Conservation (phyloP, 2,113 vertebrate species). For the Axis porcinus region DNA sequence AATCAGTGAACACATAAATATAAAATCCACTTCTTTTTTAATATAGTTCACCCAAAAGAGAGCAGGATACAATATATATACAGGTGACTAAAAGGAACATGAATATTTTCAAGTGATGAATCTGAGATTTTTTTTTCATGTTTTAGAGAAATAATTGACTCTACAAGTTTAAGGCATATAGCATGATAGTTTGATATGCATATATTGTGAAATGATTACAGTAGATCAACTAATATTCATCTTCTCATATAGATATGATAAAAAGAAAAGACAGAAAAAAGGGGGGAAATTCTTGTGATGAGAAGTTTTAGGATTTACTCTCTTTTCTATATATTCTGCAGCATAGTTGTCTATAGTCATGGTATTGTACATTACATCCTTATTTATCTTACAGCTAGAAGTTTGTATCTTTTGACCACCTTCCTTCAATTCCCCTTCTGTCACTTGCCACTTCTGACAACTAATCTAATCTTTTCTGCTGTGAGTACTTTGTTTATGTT, state of each 20-base stretch:
- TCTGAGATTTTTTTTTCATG: not conserved
- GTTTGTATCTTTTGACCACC: not conserved
- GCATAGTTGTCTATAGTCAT: not conserved
- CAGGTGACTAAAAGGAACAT: not conserved
- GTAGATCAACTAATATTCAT: not conserved
- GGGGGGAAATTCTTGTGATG: not conserved
- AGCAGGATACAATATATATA: not conserved
- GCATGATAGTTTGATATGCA: not conserved
- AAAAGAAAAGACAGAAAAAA: not conserved
- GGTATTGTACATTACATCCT: not conserved
- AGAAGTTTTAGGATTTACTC: not conserved
- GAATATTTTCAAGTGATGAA: not conserved
- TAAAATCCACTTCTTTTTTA: not conserved
- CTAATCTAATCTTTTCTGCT: not conserved
- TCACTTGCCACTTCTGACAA: not conserved
- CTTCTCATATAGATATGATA: not conserved
- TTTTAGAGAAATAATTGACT: not conserved
- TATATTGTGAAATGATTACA: not conserved
- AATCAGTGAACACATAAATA: not conserved
- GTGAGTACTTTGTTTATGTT: not conserved
- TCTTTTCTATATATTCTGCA: not conserved
- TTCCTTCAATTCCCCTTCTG: not conserved
- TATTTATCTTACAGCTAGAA: not conserved
- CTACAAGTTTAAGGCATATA: not conserved
- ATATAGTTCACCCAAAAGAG: not conserved